These are phyloP conservation scores for Caenorhabditis panamensis DNA, from an alignment of 2,888 invertebrate genomes.

Conservation along the genomic window DNA sequence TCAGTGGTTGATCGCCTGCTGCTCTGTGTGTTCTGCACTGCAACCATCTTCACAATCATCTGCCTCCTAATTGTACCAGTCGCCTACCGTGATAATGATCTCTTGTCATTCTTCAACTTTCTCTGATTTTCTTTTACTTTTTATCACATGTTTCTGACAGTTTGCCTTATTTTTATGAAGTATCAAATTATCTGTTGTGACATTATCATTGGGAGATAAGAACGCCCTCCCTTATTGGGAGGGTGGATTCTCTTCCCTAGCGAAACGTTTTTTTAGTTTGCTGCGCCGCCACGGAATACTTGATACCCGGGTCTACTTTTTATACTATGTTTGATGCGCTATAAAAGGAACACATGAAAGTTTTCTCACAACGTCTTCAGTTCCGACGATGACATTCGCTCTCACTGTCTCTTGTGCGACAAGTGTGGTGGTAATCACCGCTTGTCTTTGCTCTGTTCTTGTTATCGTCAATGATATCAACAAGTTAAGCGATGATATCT, in stretches of 20 bases:
- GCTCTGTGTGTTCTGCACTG: constrained; percentile 87
- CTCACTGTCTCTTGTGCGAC: constrained; percentile 65
- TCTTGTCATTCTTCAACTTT: constrained; percentile 53
- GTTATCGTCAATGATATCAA: constrained; percentile 70
- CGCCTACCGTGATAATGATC: constrained; percentile 60
- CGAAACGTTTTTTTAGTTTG: constrained; percentile 41
- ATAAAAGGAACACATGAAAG: constrained; percentile 36
- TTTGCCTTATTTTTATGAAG: constrained; percentile 13
- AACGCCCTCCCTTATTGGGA: too few relatives aligned
- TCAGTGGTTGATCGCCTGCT: constrained; percentile 83
- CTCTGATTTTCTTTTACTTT: constrained; percentile 20
- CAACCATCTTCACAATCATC: constrained; percentile 88
- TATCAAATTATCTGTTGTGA: background rate
- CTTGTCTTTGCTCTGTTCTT: constrained; percentile 61
- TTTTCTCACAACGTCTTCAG: background rate
- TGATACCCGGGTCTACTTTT: constrained; percentile 56
- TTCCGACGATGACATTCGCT: constrained; percentile 61
- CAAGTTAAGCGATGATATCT: constrained; percentile 63
- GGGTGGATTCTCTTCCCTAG: constrained; percentile 16
- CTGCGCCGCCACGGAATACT: constrained; percentile 46
- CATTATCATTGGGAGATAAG: background rate
- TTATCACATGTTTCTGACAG: background rate
- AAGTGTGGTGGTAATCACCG: constrained; percentile 58
- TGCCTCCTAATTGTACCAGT: constrained; percentile 85
- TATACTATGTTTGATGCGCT: constrained; percentile 1